Evolutionary conservation across 1,140 invertebrate species (phyloP), one percentile per base, ranked within the genome.

Genomic region (Heliconius congener): DNA sequence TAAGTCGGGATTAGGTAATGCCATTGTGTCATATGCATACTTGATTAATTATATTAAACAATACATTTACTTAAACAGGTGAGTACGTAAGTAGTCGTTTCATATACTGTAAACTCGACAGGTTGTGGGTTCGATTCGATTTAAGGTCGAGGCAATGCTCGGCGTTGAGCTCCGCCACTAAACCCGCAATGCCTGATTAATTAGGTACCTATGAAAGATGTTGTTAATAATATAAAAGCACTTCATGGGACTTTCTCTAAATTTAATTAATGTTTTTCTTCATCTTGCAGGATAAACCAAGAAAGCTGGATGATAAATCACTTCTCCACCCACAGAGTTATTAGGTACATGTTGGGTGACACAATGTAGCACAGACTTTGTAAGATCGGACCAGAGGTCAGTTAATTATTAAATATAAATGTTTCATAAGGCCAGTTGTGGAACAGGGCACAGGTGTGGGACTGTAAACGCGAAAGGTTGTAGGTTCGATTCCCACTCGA

Each of bases 1-100:
- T 74, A 57, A 74, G 73, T 74, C 73, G 52, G 73, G 73, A 60
- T 74, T 66, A 66, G 30, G 60, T 66, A 66, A 66, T 30, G 60
- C 60, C 30, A 66, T 66, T 66, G 60, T 66, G 27, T 66, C 27
- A 16, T 66, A 66, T 66, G 60, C 60, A 66, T 66, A 66, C 23
- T 66, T 27, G 60, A 66, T 30, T 66, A 66, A 66, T 27, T 66
- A 16, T 30, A 27, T 30, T 66, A 66, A 23, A 60, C n/a, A 23
- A 60, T 30, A 66, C 11, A 30, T 30, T 66, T 66, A 13, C 60
- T 66, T 66, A 30, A 66, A 30, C 60, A 66, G 4, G 30, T 27
- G 6, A 37, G 34, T 37, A 37, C 34, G 0, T 37, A 46, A 46
- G 42, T 42, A 4, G 42, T 46, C 42, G 13, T 46, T 11, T 6